Conservation (phyloP, 2,888 invertebrate genomes). For the Yponomeuta evonymella region DNA sequence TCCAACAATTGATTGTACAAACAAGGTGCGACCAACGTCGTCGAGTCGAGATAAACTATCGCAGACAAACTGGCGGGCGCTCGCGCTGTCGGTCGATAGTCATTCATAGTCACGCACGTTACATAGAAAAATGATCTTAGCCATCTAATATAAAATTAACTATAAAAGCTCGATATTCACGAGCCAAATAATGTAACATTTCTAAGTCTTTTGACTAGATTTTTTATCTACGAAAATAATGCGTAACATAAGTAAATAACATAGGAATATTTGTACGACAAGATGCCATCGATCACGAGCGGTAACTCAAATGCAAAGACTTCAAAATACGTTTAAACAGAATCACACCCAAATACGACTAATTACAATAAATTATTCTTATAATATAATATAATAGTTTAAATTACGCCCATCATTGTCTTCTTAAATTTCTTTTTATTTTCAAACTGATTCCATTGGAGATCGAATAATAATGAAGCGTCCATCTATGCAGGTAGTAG, state of each 20-base stretch:
- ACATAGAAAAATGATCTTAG: conserved; percentile 22
- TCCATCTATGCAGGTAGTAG: conserved; percentile 39
- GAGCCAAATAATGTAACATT: conserved; percentile 63
- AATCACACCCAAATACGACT: conserved; percentile 67
- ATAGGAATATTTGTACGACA: conserved; percentile 77
- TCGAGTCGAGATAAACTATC: conserved; percentile 16
- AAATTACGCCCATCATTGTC: conserved; percentile 51
- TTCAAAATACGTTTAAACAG: conserved; percentile 67
- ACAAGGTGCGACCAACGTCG: conserved; percentile 19
- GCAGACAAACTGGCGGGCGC: conserved; percentile 16
- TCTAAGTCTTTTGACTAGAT: conserved; percentile 76
- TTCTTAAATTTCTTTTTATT: conserved; percentile 35
- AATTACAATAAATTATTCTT: conserved; percentile 70
- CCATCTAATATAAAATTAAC: conserved; percentile 49
- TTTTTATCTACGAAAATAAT: conserved; percentile 45
- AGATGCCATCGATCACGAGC: conserved; percentile 76
- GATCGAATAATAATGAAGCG: conserved; percentile 56
- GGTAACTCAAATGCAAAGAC: conserved; percentile 75
- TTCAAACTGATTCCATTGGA: conserved; percentile 67
- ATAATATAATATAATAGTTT: conserved; percentile 33
- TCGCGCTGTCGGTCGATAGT: conserved; percentile 21
- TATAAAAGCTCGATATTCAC: conserved; percentile 61
- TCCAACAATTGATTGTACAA: conserved; percentile 44
- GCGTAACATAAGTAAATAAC: conserved; percentile 68
- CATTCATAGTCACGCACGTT: conserved; percentile 18